A percentile compares a stretch with the other conserved stretches of the same genome.
Evolutionary conservation across 2,888 invertebrate genomes (phyloP).

Genomic region (Ophion slaviceki): DNA sequence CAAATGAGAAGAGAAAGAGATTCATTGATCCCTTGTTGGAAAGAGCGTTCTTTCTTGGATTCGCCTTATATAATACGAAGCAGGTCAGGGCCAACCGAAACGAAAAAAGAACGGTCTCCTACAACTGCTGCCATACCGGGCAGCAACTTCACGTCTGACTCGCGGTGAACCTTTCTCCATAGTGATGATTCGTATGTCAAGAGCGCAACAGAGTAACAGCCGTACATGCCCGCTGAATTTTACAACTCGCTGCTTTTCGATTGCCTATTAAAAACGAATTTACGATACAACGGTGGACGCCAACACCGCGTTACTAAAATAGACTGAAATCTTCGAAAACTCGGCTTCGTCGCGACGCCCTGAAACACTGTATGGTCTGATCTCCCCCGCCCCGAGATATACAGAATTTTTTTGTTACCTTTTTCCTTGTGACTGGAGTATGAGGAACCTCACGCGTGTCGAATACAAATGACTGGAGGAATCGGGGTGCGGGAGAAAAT

Average conservation of each 20-base stretch:
- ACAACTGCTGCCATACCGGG: conserved; percentile 22
- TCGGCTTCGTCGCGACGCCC: neutral
- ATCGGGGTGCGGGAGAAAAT: no score
- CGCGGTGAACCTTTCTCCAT: conserved; percentile 53
- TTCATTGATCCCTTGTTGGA: conserved; percentile 33
- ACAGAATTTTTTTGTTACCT: no score
- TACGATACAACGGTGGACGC: conserved; percentile 28
- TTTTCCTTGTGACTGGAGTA: no score
- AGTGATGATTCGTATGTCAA: conserved; percentile 34
- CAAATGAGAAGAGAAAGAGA: conserved; percentile 31
- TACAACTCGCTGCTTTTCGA: conserved; percentile 24
- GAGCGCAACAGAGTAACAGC: conserved; percentile 15
- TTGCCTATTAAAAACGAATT: conserved; percentile 37
- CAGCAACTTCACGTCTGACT: conserved; percentile 6
- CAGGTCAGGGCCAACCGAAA: conserved; percentile 80
- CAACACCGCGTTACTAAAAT: conserved; percentile 22
- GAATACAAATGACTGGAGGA: no score
- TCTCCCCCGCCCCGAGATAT: neutral
- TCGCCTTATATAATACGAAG: conserved; percentile 67
- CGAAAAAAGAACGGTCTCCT: conserved; percentile 69
- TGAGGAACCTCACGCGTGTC: no score
- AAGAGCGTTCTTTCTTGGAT: conserved; percentile 24
- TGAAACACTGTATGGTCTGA: neutral
- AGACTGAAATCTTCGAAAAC: conserved; percentile 24
- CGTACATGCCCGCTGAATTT: conserved; percentile 34